phyloP scores from a whole-genome alignment of 2,888 invertebrate genomes.

The Acrocyrtus sp. region DNA sequence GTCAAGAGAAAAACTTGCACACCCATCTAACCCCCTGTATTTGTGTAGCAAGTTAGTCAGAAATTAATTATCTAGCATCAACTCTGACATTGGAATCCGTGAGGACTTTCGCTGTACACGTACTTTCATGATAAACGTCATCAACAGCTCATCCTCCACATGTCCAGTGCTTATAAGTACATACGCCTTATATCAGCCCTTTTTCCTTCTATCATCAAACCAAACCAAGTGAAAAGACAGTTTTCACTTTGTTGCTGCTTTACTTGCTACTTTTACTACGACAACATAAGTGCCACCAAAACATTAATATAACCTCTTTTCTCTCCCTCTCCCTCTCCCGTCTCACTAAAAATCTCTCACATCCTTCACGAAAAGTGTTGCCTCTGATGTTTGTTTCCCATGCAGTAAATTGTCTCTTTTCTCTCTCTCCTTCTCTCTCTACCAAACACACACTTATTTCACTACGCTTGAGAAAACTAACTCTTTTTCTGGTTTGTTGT shows the following conservation, averaged over 20 bases:
- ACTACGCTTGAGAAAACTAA: conserved; percentile 35
- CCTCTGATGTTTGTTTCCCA: conserved; percentile 38
- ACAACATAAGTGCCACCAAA: conserved; percentile 19
- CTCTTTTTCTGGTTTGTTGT: conserved; percentile 18
- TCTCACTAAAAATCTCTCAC: no score
- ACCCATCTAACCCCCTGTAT: not conserved
- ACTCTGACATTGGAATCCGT: conserved; percentile 34
- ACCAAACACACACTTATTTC: conserved; percentile 18
- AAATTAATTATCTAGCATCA: conserved; percentile 50
- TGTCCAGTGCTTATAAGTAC: conserved; percentile 15
- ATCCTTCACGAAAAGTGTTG: conserved; percentile 18
- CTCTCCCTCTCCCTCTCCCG: no score
- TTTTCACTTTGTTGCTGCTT: conserved; percentile 31
- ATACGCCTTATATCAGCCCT: conserved; percentile 8
- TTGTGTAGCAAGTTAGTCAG: conserved; percentile 15
- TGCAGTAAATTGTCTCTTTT: conserved; percentile 34
- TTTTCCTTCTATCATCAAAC: no score
- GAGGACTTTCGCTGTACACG: conserved; percentile 8
- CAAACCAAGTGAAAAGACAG: conserved; percentile 30
- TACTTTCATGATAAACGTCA: conserved; percentile 29
- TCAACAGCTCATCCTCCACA: conserved; percentile 48
- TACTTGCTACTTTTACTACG: conserved; percentile 1
- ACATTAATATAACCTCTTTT: conserved; percentile 24
- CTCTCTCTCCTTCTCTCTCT: conserved; percentile 1
- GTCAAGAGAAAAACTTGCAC: not conserved